Base-by-base conservation (phyloP, 2,797 vertebrate genomes). In the Oreochromis mossambicus region DNA sequence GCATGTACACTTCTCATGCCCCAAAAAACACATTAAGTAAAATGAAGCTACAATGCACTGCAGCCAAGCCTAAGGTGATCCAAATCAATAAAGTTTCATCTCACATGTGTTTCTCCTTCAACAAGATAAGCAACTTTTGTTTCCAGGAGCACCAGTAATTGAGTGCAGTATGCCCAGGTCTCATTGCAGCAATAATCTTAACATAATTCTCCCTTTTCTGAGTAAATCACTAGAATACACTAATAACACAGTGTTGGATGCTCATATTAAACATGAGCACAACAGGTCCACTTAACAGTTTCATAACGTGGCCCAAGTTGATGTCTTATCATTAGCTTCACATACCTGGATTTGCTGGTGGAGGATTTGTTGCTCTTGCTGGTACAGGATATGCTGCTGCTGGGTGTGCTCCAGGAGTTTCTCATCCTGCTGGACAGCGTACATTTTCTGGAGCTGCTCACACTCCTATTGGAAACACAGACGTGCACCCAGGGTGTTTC, bases 401-500 rank as follows among this genome's bases (percentile, higher is more conserved):
- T 99, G 98, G 0, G 98, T 99, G 95, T 99, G 97, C 93, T 99
- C 98, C 95, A 98, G 95, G 21, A 97, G 91, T 63, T 97, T 92
- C 93, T 99, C 98, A 2, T 99, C 98, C 92, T 98, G 96, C 87
- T 98, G 97, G 73, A 94, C 95, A 3, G 98, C 98, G 0, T 99
- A 99, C 97, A 99, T 97, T 96, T 98, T 99, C 96, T 98, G 98
- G 52, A 99, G 97, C 95, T 99, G 98, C 95, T 99, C 98, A 73
- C 98, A 99, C 95, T 99, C 98, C 98, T 99, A 89, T 13, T 89
- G 54, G 5, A 83, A 73, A 91, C 51, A 84, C 14, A 88, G 32
- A 91, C 34, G 41, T 1, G 21, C 10, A 79, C 5, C 3, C 12
- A 36, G 77, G 50, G 78, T 21, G 52, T 43, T 77, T 78, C n/a